Conservation (phyloP, 2,113 vertebrate genomes). For the Chitala chitala region DNA sequence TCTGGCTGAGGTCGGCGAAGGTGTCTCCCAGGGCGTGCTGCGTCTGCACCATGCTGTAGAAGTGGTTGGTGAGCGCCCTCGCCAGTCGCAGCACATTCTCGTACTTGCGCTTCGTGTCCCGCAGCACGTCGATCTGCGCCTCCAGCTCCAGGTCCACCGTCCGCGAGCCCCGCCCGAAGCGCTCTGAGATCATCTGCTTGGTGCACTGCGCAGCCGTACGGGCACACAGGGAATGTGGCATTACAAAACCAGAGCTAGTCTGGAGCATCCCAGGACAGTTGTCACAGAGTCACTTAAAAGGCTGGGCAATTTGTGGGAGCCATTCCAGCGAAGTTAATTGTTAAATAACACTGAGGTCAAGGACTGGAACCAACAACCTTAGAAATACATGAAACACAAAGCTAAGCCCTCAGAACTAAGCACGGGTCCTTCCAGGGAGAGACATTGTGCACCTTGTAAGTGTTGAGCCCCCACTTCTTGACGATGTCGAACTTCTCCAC, state of each 20-base stretch:
- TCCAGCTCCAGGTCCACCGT: constrained; percentile 94
- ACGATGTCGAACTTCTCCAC: constrained; percentile 90
- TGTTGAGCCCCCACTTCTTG: constrained; percentile 96
- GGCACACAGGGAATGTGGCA: no score
- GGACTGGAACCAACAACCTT: no score
- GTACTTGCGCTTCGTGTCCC: constrained; percentile 94
- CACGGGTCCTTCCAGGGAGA: not conserved
- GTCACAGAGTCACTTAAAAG: no score
- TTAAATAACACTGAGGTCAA: no score
- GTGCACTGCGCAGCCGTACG: constrained; percentile 69
- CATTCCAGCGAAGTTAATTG: no score
- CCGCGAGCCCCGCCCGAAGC: constrained; percentile 87
- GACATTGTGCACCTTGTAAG: constrained; percentile 75
- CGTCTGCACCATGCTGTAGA: constrained; percentile 96
- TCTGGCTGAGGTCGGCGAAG: constrained; percentile 97
- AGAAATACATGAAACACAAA: no score
- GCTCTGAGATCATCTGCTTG: constrained; percentile 89
- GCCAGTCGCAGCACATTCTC: constrained; percentile 83
- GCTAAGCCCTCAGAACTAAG: no score
- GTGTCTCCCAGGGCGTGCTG: constrained; percentile 90
- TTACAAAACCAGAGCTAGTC: no score
- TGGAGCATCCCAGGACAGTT: no score
- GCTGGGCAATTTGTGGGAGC: no score
- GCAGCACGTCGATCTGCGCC: constrained; percentile 87
- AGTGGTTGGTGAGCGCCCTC: constrained; percentile 81